A percentile compares a stretch with the other conserved stretches of the same genome.
phyloP scores from a whole-genome alignment of 2,113 vertebrate species.

The Lycaon pictus region DNA sequence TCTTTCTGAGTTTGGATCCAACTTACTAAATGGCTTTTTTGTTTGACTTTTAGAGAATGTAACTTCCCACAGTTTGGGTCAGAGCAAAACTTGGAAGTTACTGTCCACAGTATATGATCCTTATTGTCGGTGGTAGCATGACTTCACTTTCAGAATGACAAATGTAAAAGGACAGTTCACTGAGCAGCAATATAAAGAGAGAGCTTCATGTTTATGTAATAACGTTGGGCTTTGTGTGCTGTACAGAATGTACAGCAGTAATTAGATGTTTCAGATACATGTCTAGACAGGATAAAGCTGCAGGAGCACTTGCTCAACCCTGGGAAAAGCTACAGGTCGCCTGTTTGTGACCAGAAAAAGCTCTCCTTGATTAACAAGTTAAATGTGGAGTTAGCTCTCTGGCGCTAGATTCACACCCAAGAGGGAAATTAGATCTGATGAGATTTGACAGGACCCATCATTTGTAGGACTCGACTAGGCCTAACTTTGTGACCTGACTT shows the following conservation, averaged over 20 bases:
- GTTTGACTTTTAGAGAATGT: conserved; percentile 18
- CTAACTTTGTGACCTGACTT: not conserved
- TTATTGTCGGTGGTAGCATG: not conserved
- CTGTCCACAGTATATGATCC: not conserved
- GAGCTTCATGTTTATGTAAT: conserved; percentile 62
- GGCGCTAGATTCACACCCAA: not conserved
- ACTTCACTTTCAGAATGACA: conserved; percentile 50
- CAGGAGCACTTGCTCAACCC: conserved; percentile 56
- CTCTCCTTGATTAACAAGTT: conserved; percentile 37
- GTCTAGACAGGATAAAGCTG: conserved; percentile 71
- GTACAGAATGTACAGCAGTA: conserved; percentile 4
- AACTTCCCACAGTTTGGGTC: not conserved
- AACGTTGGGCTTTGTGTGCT: conserved; percentile 52
- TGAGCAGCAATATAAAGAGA: conserved; percentile 59
- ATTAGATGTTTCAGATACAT: conserved; percentile 63
- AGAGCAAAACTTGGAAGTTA: not conserved
- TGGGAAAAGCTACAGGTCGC: conserved; percentile 63
- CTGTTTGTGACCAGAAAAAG: conserved; percentile 44
- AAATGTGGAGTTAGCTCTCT: conserved; percentile 6
- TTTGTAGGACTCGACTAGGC: not conserved
- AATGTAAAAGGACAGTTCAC: conserved; percentile 74
- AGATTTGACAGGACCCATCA: not conserved
- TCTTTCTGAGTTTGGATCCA: conserved; percentile 43
- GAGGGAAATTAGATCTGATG: conserved; percentile 58
- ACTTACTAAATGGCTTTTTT: not conserved